Conservation (phyloP, 2,888 invertebrate species). For the Caenorhabditis panamensis region DNA sequence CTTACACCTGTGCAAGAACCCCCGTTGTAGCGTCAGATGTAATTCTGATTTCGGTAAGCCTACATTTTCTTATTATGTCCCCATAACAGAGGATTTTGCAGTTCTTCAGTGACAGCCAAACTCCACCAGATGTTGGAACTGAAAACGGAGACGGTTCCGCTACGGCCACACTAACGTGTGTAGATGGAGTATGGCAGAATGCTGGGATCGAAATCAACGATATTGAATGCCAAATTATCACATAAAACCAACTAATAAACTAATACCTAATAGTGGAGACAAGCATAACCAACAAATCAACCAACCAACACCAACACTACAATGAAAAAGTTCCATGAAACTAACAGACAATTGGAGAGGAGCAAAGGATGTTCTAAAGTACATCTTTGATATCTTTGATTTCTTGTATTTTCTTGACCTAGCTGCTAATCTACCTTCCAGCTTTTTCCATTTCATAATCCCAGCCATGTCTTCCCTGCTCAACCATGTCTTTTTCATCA, state of each 20-base stretch:
- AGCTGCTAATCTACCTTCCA: too few species aligned
- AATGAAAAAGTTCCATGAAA: too few species aligned
- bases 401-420: too few species aligned
- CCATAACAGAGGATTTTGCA: background rate
- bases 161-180: conserved; percentile 35
- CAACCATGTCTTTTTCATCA: conserved; percentile 17
- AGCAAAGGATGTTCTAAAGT: too few species aligned
- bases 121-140: conserved; percentile 37
- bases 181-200: conserved; percentile 30
- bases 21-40: conserved; percentile 26
- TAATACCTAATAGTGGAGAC: too few species aligned
- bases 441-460: conserved; percentile 22
- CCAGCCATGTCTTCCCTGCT: conserved; percentile 10
- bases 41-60: conserved; percentile 42
- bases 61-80: background rate
- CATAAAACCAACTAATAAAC: conserved; percentile 14
- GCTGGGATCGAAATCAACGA: conserved; percentile 46
- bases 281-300: too few species aligned
- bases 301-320: too few species aligned
- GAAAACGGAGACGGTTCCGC: conserved; percentile 28
- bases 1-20: conserved; percentile 28
- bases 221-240: conserved; percentile 56
- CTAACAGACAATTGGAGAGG: too few species aligned
- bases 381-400: background rate
- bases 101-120: conserved; percentile 41